Percentiles rank a stretch among this genome's conserved stretches.
Conservation (phyloP, 2,113 vertebrate genomes). For the Centropus bengalensis region DNA sequence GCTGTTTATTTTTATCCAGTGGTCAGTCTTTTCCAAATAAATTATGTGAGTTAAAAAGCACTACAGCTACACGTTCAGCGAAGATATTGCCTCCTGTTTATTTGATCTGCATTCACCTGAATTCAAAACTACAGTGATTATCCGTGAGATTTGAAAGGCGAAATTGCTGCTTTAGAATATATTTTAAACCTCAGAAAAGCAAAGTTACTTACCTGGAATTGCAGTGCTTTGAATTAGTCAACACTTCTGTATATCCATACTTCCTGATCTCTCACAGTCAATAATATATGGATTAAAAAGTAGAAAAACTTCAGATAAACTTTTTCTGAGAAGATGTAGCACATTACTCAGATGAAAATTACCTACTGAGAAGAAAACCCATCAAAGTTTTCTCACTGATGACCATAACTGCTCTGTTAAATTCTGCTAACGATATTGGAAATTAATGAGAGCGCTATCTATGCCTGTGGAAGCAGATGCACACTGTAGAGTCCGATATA, state of each 20-base stretch:
- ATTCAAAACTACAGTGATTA: not conserved
- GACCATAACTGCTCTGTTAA: not conserved
- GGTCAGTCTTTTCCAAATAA: constrained; percentile 15
- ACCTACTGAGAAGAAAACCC: constrained; percentile 31
- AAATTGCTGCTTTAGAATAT: not conserved
- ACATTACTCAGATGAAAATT: constrained; percentile 13
- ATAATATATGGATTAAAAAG: not conserved
- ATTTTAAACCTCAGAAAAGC: not conserved
- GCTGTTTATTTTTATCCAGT: not conserved
- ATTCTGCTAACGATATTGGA: not conserved
- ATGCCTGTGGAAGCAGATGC: not conserved
- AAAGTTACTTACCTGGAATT: constrained; percentile 16
- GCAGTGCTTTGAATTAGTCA: not conserved
- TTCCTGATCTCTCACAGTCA: not conserved
- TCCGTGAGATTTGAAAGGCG: not conserved
- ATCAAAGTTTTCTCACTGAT: not conserved
- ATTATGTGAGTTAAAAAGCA: not conserved
- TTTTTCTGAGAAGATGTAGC: not conserved
- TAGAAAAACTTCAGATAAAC: not conserved
- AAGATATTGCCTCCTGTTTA: not conserved
- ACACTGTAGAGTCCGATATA: not conserved
- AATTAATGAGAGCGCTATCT: not conserved
- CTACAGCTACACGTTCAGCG: not conserved
- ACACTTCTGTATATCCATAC: not conserved
- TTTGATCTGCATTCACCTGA: not conserved